Conservation (phyloP, 2,797 vertebrate genomes). For the Phoxinus dragarum region DNA sequence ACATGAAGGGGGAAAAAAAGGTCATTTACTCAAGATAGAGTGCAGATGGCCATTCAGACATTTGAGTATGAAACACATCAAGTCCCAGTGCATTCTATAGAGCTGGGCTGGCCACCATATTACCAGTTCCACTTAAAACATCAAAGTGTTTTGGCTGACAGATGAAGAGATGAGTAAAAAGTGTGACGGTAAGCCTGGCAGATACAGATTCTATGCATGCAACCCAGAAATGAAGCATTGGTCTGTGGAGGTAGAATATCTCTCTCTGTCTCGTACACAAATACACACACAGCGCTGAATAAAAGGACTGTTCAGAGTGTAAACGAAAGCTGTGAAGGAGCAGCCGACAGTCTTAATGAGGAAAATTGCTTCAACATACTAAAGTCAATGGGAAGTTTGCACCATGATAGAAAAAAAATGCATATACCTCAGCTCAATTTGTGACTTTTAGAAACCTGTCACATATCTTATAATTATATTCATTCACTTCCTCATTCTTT, state of each 20-base stretch:
- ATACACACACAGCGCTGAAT: not conserved
- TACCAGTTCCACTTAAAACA: not conserved
- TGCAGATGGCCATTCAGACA: not conserved
- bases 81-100: not conserved
- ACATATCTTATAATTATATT: not conserved
- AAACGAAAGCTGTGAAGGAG: not conserved
- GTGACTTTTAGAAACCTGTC: not conserved
- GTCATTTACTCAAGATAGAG: not conserved
- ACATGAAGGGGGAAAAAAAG: not conserved
- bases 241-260: not conserved
- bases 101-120: not conserved
- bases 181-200: not conserved
- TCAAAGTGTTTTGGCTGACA: slow-evolving; percentile 5
- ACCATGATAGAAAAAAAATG: not conserved
- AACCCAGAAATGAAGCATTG: slow-evolving; percentile 1
- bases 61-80: not conserved
- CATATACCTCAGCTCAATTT: not conserved
- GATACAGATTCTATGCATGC: slow-evolving; percentile 5
- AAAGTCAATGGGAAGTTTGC: not conserved
- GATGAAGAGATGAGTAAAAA: not conserved
- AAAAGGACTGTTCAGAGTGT: not conserved
- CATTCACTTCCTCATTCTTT: not conserved
- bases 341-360: not conserved
- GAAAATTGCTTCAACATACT: not conserved
- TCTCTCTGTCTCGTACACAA: not conserved